Conservation (phyloP, 2,888 invertebrate species). For the Athalia cordata region DNA sequence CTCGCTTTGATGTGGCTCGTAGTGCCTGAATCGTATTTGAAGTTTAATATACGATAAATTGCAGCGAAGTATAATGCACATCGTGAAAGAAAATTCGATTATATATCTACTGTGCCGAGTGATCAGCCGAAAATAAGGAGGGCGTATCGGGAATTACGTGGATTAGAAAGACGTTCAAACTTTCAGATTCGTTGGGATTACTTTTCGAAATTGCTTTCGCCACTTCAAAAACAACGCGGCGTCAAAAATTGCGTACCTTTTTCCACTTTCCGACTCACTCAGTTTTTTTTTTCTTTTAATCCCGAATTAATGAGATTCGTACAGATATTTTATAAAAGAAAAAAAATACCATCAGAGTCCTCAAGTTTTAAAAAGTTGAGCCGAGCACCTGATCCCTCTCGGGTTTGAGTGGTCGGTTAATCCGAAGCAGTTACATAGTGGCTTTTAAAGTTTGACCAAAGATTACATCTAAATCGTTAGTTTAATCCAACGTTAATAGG, state of each 20-base stretch:
- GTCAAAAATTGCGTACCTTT: constrained; percentile 12
- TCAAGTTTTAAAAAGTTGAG: not conserved
- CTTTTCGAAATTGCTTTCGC: constrained; percentile 24
- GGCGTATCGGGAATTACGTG: constrained; percentile 18
- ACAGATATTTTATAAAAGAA: too few relatives aligned
- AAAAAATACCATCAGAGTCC: not conserved
- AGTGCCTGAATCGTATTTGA: too few relatives aligned
- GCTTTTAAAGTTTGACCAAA: constrained; percentile 17
- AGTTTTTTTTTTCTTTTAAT: not conserved
- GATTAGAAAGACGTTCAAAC: constrained; percentile 40
- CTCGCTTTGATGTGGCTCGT: not conserved
- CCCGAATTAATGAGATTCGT: too few relatives aligned
- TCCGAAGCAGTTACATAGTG: not conserved
- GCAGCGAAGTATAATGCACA: too few relatives aligned
- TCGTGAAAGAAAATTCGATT: too few relatives aligned
- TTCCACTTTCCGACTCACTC: not conserved
- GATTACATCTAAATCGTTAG: constrained; percentile 3
- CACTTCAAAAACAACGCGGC: not conserved
- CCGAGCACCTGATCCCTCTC: not conserved
- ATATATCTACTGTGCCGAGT: too few relatives aligned
- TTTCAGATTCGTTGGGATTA: constrained; percentile 29
- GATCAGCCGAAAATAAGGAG: too few relatives aligned
- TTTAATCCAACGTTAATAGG: constrained; percentile 4
- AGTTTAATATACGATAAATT: too few relatives aligned
- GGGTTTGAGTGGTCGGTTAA: constrained; percentile 6